These are phyloP conservation scores for Tadarida brasiliensis DNA, from an alignment of 2,797 vertebrate genomes.

Conservation along the genomic window DNA sequence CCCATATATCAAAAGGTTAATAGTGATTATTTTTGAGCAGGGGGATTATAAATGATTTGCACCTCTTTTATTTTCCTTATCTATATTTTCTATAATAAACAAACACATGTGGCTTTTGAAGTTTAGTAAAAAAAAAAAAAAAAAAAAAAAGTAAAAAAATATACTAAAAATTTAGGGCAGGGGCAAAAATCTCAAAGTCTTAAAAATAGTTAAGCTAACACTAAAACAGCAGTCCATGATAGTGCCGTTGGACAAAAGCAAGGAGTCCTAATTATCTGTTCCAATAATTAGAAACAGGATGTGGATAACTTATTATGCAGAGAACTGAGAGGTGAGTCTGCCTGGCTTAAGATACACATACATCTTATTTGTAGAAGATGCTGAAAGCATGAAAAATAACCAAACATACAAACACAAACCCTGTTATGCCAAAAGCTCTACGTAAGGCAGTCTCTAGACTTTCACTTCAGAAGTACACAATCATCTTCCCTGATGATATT, in stretches of 20 bases:
- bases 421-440: not conserved
- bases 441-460: not conserved
- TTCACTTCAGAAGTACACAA: not conserved
- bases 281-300: not conserved
- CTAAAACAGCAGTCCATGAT: not conserved
- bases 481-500: not conserved
- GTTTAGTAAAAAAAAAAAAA: not conserved
- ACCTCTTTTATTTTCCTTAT: slow-evolving; percentile 52
- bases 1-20: not conserved
- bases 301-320: not conserved
- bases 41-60: not conserved
- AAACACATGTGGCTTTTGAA: slow-evolving; percentile 5
- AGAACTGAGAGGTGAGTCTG: not conserved
- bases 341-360: not conserved
- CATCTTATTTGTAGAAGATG: not conserved
- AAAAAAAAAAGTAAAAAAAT: slow-evolving; percentile 8
- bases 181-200: not conserved
- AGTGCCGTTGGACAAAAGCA: not conserved
- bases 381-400: not conserved
- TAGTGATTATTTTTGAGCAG: slow-evolving; percentile 26
- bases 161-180: not conserved
- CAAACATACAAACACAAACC: slow-evolving; percentile 1
- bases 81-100: slow-evolving; percentile 36
- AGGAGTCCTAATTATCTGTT: not conserved
- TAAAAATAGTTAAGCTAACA: slow-evolving; percentile 23